These are phyloP conservation scores for Odontomyia ornata DNA, from an alignment of 2,888 invertebrate species.

Conservation along the genomic window DNA sequence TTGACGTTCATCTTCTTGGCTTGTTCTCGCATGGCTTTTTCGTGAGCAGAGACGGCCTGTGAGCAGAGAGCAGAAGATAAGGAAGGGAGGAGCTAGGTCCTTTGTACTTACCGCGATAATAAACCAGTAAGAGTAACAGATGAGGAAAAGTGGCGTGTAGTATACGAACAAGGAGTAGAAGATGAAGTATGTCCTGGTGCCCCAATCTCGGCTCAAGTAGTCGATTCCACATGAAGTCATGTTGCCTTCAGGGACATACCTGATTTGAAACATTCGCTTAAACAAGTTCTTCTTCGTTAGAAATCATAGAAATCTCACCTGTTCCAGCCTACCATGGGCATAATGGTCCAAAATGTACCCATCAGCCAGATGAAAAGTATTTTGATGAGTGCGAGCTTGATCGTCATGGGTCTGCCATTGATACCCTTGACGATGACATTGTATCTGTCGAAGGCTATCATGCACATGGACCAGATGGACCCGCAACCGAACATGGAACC, in stretches of 20 bases:
- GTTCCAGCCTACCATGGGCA: conserved; percentile 87
- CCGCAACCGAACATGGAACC: conserved; percentile 85
- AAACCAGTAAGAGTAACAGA: conserved; percentile 88
- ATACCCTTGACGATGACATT: conserved; percentile 93
- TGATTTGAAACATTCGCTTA: conserved; percentile 56
- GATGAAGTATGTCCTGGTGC: conserved; percentile 81
- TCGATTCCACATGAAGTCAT: conserved; percentile 94
- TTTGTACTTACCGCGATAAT: conserved; percentile 75
- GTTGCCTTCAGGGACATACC: conserved; percentile 93
- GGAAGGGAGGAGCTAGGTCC: neutral
- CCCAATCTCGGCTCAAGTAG: conserved; percentile 79
- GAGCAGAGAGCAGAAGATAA: neutral
- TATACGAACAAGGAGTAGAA: conserved; percentile 82
- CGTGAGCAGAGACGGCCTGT: conserved; percentile 83
- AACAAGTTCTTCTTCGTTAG: neutral
- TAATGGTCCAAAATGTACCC: conserved; percentile 80
- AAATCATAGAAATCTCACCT: conserved; percentile 72
- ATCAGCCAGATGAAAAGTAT: conserved; percentile 83
- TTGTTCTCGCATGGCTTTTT: conserved; percentile 87
- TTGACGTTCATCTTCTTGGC: conserved; percentile 95
- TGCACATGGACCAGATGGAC: conserved; percentile 93
- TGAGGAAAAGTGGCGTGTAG: conserved; percentile 78
- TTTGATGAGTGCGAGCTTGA: conserved; percentile 79
- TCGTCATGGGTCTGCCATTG: conserved; percentile 84
- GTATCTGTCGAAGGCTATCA: conserved; percentile 92